phyloP scores from a whole-genome alignment of 2,797 vertebrate species.

The Hylomyscus alleni region DNA sequence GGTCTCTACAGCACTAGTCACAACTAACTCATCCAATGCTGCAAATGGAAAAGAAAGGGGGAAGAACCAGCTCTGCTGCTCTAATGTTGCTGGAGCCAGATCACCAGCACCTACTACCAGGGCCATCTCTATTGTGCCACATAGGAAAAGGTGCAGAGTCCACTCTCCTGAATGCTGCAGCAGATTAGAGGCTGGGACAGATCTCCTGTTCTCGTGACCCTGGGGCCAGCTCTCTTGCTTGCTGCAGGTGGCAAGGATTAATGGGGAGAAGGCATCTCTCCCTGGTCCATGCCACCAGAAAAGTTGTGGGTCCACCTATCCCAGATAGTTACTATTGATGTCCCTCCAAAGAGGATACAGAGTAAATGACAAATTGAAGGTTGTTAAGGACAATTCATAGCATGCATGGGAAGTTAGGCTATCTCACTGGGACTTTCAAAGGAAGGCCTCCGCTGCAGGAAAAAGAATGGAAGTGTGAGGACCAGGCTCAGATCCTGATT shows the following conservation, averaged over 20 bases:
- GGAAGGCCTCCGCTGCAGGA: neutral
- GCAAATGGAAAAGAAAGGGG: neutral
- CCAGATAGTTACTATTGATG: slow-evolving; percentile 16
- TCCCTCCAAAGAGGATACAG: neutral
- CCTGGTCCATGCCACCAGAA: neutral
- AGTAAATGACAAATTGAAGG: slow-evolving; percentile 25
- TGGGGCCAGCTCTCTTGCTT: neutral
- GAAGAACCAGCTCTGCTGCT: neutral
- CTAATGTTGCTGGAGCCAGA: neutral
- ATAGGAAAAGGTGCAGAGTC: neutral
- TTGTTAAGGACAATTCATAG: neutral
- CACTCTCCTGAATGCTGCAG: neutral
- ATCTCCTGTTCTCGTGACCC: neutral
- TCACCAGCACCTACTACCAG: neutral
- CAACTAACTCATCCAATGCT: neutral
- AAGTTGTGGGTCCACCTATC: neutral
- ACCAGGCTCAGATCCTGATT: neutral
- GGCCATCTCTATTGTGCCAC: neutral
- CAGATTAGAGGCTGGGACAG: neutral
- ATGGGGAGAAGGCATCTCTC: neutral
- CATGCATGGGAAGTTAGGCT: neutral
- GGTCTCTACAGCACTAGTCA: neutral
- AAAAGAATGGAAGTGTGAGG: neutral
- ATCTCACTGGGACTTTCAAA: neutral
- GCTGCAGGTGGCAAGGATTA: neutral